Evolutionary conservation across 2,113 vertebrate genomes (phyloP).

Genomic region (Sterna hirundo): DNA sequence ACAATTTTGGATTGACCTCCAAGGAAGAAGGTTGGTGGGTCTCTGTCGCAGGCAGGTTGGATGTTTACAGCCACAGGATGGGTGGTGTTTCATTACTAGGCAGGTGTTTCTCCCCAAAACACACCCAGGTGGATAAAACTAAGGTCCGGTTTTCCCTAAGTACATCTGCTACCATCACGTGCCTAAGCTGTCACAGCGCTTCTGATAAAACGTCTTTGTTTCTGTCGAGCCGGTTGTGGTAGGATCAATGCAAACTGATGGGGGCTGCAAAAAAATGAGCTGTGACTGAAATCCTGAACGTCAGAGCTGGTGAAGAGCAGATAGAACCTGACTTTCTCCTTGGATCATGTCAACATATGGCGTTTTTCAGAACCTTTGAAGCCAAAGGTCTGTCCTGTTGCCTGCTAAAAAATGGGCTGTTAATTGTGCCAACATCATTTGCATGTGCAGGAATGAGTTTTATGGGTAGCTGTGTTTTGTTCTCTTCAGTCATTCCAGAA

Average conservation of each 20-base stretch:
- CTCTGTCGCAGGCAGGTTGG: neutral
- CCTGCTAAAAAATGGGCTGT: fast-evolving
- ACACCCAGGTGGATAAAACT: neutral
- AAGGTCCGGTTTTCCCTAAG: neutral
- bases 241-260: neutral
- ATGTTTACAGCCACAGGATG: neutral
- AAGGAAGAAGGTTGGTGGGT: neutral
- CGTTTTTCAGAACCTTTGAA: neutral
- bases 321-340: neutral
- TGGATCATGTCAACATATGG: fast-evolving
- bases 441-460: neutral
- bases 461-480: neutral
- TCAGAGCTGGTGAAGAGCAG: neutral
- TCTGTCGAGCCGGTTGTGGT: neutral
- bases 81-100: neutral
- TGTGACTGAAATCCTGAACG: neutral
- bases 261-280: neutral
- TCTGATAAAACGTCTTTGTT: neutral
- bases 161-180: fast-evolving
- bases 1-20: neutral
- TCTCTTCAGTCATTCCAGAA: neutral
- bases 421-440: neutral
- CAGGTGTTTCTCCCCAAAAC: neutral
- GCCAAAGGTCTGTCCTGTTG: neutral
- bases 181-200: fast-evolving